Base-by-base conservation (phyloP, 2,888 invertebrate genomes). In the Pterostichus madidus region DNA sequence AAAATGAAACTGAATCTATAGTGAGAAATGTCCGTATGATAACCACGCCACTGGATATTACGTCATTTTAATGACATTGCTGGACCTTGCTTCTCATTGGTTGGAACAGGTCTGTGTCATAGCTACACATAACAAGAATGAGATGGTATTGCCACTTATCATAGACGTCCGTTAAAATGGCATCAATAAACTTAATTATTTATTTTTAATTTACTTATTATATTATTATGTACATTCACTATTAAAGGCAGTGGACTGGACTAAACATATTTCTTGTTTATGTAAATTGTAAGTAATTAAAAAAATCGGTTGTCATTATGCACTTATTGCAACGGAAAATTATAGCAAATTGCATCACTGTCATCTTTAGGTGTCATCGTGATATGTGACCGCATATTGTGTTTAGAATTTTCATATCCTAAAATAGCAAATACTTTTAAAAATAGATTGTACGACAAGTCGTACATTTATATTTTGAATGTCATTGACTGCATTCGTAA, bases 11-110 rank as follows among this genome's bases (percentile, higher is more conserved):
- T 39, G 39, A 39, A 7, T 39, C 39, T 7, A 8, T 39, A 39
- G 5, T 39, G 39, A 39, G 39, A 39, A 39, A 64, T 35, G 32
- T 31, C 13, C 17, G 59, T 24, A 59, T 59, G 59, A 59, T 24
- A 11, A 59, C 77, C 31, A 56, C 77, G 56, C 77, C 77, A 53
- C 56, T 77, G 77, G 5, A 56, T 39, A 77, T 77, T 77, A 77
- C 77, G 77, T 77, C 77, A 77, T 77, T 56, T 31, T 77, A 77
- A 56, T 77, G 77, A 77, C 77, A 77, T 77, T 77, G 77, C 39
- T 39, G 56, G 77, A 77, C 77, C 77, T 77, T 77, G 77, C 56
- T 17, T 56, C 15, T 77, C 39, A 77, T 77, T 77, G 77, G 77
- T 31, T 35, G 24, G 56, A 52, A 59, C 77, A 75, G 35, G 71